Evolutionary conservation across 1,140 invertebrate genomes (phyloP).

Genomic region (Macrocentrus cingulum): DNA sequence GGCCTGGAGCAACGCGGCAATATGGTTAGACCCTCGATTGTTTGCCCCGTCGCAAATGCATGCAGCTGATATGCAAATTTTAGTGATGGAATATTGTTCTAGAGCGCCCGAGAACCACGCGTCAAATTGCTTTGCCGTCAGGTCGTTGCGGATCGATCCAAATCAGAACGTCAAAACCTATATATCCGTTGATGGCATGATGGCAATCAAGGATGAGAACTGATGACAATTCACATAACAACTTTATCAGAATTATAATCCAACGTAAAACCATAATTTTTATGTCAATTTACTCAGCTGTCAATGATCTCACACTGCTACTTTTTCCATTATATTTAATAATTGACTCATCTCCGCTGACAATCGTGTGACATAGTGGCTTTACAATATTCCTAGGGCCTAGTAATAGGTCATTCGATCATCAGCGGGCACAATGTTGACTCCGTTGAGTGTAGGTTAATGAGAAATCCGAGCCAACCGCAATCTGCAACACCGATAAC

Average conservation of each 20-base stretch:
- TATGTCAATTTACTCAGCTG: too few species aligned
- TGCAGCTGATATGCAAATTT: not conserved
- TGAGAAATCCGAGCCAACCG: not conserved
- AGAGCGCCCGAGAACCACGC: not conserved
- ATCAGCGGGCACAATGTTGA: not conserved
- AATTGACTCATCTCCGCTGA: too few species aligned
- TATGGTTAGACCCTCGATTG: too few species aligned
- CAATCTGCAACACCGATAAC: slow-evolving; percentile 1
- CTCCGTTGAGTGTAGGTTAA: not conserved
- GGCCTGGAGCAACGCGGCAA: too few species aligned
- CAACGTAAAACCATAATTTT: too few species aligned
- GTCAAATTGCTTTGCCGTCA: not conserved
- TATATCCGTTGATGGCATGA: too few species aligned
- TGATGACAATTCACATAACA: too few species aligned
- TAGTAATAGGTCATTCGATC: not conserved
- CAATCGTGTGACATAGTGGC: not conserved
- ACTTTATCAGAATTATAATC: too few species aligned
- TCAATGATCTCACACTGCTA: too few species aligned
- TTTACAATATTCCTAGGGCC: not conserved
- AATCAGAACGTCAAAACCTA: not conserved
- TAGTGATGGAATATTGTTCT: not conserved
- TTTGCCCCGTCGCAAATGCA: not conserved
- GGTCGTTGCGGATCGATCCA: not conserved
- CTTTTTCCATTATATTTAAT: too few species aligned
- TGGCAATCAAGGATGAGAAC: too few species aligned